Evolutionary conservation across 2,113 vertebrate genomes (phyloP).

Genomic region (Pseudolaguvia tuberculata): DNA sequence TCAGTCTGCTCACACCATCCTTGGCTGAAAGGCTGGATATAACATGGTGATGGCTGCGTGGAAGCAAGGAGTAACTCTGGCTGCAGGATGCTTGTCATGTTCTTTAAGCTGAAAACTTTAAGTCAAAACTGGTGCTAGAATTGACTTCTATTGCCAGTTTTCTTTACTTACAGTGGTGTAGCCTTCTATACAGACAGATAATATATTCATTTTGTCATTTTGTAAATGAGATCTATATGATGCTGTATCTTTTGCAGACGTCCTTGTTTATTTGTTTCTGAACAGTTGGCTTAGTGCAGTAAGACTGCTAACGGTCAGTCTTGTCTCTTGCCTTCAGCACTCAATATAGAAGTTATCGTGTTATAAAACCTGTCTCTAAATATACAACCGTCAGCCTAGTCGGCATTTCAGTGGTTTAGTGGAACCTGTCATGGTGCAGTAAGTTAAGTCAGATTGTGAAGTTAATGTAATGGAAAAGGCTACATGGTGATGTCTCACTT

Average conservation of each 20-base stretch:
- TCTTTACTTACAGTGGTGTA: neutral
- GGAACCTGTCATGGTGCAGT: neutral
- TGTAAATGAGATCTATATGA: no score
- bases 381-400: no score
- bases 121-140: neutral
- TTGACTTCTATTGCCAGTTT: neutral
- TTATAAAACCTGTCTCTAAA: neutral
- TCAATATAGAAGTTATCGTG: no score
- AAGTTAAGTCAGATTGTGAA: neutral
- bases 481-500: no score
- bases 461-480: no score
- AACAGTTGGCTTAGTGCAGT: neutral
- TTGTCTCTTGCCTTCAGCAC: no score
- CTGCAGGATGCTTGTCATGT: neutral
- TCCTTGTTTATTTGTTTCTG: neutral
- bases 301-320: neutral
- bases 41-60: constrained; percentile 19
- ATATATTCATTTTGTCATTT: no score
- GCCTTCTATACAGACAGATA: no score
- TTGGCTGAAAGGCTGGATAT: neutral
- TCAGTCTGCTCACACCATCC: constrained; percentile 2
- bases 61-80: neutral
- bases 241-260: no score
- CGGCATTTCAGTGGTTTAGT: no score
- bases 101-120: neutral